These are phyloP conservation scores for Aegotheles bennettii DNA, from an alignment of 2,113 vertebrate genomes.

Conservation along the genomic window DNA sequence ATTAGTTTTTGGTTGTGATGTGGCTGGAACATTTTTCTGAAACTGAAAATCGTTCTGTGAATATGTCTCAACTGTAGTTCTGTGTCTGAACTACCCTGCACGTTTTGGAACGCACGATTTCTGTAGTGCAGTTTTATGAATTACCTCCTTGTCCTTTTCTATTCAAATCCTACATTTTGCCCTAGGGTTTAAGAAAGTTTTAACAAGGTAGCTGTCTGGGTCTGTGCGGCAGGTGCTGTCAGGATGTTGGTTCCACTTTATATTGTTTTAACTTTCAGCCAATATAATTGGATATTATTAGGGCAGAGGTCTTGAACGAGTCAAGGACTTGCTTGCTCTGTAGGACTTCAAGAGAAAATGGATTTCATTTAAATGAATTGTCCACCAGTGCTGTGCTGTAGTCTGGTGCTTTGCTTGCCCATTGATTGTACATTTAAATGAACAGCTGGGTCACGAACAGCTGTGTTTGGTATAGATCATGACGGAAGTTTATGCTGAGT, in stretches of 20 bases:
- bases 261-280: background rate
- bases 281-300: background rate
- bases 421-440: no score
- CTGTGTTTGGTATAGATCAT: no score
- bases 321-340: background rate
- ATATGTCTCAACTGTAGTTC: background rate
- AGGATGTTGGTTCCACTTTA: background rate
- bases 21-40: background rate
- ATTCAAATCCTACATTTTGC: background rate
- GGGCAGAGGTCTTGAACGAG: background rate
- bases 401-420: no score
- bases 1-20: background rate
- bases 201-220: background rate
- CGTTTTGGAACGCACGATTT: background rate
- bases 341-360: background rate
- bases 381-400: background rate
- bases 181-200: background rate
- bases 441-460: no score
- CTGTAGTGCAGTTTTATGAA: background rate
- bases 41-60: background rate
- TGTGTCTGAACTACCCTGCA: background rate
- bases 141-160: background rate
- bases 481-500: no score
- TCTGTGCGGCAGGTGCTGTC: background rate
- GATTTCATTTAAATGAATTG: background rate